phyloP scores from a whole-genome alignment of 1,140 invertebrate genomes.

The Brachionus manjavacas region DNA sequence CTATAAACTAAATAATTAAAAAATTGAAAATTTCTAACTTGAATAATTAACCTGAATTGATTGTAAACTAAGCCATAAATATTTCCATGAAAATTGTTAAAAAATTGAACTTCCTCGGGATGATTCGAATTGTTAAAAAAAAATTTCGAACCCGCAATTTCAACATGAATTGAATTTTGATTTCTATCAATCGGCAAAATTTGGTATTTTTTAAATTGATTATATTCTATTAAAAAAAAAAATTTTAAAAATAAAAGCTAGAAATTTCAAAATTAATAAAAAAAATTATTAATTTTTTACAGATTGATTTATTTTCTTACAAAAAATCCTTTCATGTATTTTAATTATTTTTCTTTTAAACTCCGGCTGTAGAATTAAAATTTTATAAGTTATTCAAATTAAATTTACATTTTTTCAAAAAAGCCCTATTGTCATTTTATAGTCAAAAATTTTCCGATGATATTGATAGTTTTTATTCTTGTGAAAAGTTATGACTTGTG shows the following conservation, averaged over 20 bases:
- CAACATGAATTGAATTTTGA: neutral
- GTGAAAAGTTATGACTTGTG: too few relatives aligned
- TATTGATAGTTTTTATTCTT: too few relatives aligned
- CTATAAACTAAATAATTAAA: neutral
- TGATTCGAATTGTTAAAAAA: neutral
- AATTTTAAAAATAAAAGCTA: too few relatives aligned
- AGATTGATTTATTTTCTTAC: too few relatives aligned
- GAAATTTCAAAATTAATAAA: neutral
- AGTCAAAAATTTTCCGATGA: too few relatives aligned
- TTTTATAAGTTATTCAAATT: too few relatives aligned
- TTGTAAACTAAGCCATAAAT: constrained; percentile 30
- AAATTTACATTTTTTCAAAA: too few relatives aligned
- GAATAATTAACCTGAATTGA: neutral
- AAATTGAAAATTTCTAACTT: neutral
- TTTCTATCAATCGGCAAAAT: neutral
- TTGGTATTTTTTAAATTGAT: neutral
- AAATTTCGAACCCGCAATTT: neutral
- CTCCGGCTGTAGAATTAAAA: too few relatives aligned
- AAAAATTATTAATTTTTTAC: too few relatives aligned
- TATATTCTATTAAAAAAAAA: neutral
- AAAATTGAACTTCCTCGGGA: neutral
- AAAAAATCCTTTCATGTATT: too few relatives aligned
- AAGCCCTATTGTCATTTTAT: too few relatives aligned
- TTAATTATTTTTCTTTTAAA: too few relatives aligned
- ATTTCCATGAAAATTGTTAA: constrained; percentile 19